phyloP scores from a whole-genome alignment of 2,888 invertebrate species.

The Capitulum mitella region DNA sequence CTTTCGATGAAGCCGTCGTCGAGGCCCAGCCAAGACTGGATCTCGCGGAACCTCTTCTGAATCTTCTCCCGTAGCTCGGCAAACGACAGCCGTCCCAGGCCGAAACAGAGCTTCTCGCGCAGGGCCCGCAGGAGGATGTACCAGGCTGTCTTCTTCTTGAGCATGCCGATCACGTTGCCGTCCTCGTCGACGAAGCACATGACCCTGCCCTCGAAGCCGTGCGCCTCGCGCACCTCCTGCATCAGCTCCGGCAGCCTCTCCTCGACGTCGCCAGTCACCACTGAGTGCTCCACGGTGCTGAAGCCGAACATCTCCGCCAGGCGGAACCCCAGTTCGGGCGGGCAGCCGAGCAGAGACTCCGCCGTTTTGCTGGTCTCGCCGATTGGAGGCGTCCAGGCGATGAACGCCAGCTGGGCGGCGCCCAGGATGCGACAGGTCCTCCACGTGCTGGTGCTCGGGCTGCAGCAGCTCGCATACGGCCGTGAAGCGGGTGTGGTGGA shows the following conservation, averaged over 20 bases:
- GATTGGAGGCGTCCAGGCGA: slow-evolving; percentile 26
- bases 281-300: slow-evolving; percentile 40
- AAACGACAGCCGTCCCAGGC: slow-evolving; percentile 36
- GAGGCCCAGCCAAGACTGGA: slow-evolving; percentile 44
- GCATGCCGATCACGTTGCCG: slow-evolving; percentile 43
- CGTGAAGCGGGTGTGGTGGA: slow-evolving; percentile 40
- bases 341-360: not conserved
- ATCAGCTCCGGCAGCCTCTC: slow-evolving; percentile 39
- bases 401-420: slow-evolving; percentile 39
- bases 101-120: slow-evolving; percentile 36
- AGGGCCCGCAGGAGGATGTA: slow-evolving; percentile 40
- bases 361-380: not conserved
- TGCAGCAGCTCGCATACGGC: slow-evolving; percentile 45
- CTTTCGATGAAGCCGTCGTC: slow-evolving; percentile 33
- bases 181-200: slow-evolving; percentile 44
- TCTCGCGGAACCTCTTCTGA: slow-evolving; percentile 41
- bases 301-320: slow-evolving; percentile 33
- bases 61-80: slow-evolving; percentile 34
- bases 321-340: slow-evolving; percentile 25
- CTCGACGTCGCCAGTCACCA: slow-evolving; percentile 39
- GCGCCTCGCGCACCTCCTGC: slow-evolving; percentile 41
- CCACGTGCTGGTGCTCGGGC: slow-evolving; percentile 46
- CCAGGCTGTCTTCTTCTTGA: slow-evolving; percentile 48
- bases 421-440: slow-evolving; percentile 42
- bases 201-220: slow-evolving; percentile 44